A percentile compares a stretch with the other conserved stretches of the same genome.
phyloP scores from a whole-genome alignment of 2,888 invertebrate species.

The Sarcophaga subvicina region DNA sequence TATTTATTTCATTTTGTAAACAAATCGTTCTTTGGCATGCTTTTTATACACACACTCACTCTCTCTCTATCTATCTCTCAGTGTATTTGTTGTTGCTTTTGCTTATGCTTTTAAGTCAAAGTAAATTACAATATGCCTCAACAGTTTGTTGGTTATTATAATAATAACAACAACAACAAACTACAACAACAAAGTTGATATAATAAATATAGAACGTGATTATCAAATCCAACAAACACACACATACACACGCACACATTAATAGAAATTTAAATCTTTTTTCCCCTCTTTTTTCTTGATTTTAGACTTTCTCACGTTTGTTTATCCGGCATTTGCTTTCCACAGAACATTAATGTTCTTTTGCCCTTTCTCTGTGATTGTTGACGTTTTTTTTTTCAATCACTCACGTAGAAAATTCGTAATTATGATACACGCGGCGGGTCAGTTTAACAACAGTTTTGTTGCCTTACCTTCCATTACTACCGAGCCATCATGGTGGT shows the following conservation, averaged over 20 bases:
- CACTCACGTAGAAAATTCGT: conserved; percentile 66
- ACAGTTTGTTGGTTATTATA: conserved; percentile 37
- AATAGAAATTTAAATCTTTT: no score
- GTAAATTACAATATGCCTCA: conserved; percentile 30
- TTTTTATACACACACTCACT: no score
- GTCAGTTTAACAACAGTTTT: conserved; percentile 51
- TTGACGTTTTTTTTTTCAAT: conserved; percentile 48
- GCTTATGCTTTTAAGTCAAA: conserved; percentile 31
- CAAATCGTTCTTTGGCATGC: conserved; percentile 18
- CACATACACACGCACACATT: no score
- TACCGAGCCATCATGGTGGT: no score
- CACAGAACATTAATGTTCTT: conserved; percentile 19
- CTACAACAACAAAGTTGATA: no score
- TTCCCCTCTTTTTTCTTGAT: no score
- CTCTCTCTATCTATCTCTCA: no score
- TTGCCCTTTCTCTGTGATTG: conserved; percentile 55
- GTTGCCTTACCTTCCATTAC: not conserved
- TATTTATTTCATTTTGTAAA: conserved; percentile 17
- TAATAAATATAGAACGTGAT: no score
- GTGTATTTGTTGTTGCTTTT: conserved; percentile 8
- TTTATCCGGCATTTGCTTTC: no score
- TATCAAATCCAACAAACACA: no score
- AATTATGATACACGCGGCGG: conserved; percentile 50
- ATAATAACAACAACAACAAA: no score
- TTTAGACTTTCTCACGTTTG: no score